Percentiles rank a stretch among this genome's conserved stretches.
Evolutionary conservation across 2,888 invertebrate species (phyloP).

Genomic region (Epsilonema sp.): DNA sequence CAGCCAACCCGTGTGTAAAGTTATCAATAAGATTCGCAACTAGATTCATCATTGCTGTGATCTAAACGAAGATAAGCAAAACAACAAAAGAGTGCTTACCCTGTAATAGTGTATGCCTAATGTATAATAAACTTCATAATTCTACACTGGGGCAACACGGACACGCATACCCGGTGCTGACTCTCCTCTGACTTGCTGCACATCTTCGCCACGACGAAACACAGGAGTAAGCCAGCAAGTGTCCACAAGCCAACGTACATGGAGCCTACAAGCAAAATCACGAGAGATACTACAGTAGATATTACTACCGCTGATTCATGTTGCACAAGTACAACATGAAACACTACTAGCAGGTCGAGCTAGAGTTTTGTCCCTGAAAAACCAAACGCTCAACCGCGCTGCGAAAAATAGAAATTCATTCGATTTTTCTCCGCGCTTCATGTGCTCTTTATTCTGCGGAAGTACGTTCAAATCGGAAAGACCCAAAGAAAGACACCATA

Average conservation of each 20-base stretch:
- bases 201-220: slow-evolving; percentile 16
- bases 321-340: no score
- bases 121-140: background rate
- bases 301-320: no score
- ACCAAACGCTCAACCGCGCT: no score
- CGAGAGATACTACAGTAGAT: no score
- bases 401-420: no score
- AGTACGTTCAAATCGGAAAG: no score
- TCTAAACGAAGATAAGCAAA: no score
- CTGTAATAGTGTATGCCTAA: background rate
- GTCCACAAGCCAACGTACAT: slow-evolving; percentile 14
- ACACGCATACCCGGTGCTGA: slow-evolving; percentile 13
- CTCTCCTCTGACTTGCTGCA: slow-evolving; percentile 16
- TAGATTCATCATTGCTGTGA: slow-evolving; percentile 78
- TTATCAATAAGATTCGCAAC: slow-evolving; percentile 92
- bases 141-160: background rate
- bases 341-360: no score
- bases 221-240: slow-evolving; percentile 15
- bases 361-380: background rate
- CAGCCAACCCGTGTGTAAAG: slow-evolving; percentile 89
- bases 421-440: no score
- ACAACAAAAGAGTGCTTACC: no score
- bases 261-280: slow-evolving; percentile 8
- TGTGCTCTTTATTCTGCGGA: background rate
- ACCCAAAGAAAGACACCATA: no score